Evolutionary conservation across 2,888 invertebrate species (phyloP), one percentile per base, ranked within the genome.

Genomic region (Acrocyrtus sp.): DNA sequence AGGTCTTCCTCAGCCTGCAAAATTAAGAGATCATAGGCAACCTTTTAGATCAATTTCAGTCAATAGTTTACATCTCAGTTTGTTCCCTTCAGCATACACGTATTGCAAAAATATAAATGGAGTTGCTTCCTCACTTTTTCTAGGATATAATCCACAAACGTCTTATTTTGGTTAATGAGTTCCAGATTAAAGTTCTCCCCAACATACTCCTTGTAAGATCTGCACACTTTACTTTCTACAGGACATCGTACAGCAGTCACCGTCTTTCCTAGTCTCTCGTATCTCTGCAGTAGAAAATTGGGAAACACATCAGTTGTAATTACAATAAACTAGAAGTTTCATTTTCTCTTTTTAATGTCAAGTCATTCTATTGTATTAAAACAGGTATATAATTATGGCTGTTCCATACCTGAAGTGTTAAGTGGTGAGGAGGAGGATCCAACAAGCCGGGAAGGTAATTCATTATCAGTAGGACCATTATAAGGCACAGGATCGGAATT

Each of bases 401-500:
- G 26, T 10, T 8, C 5, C 53, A 10, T 58, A 69, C 69, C 17
- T 87, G 82, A 1, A 91, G 83, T 1, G 85, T 84, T 27, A 92
- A 84, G 1, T 84, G 82, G 62, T 90, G 84, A 0, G 88, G 83
- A 0, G 88, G 87, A 15, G 90, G 84, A 48, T 86, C 85, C 0
- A 84, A 83, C 54, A 83, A 84, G 2, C 83, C 83, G 17, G 87
- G 83, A 68, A 86, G 84, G n/a, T 86, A 85, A 69, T 87, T 85
- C 1, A 87, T 83, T 3, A 90, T 87, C 0, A 91, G 82, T 19
- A 92, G 87, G 0, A 90, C 88, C 43, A 90, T 82, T n/a, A 86
- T 85, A 80, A 88, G 87, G 85, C 88, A 90, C 68, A 90, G 70
- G 0, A 91, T 84, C 0, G 94, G 92, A 57, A 93, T 88, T 1